Evolutionary conservation across 2,888 invertebrate species (phyloP), one percentile per base, ranked within the genome.

Genomic region (Euplexia lucipara): DNA sequence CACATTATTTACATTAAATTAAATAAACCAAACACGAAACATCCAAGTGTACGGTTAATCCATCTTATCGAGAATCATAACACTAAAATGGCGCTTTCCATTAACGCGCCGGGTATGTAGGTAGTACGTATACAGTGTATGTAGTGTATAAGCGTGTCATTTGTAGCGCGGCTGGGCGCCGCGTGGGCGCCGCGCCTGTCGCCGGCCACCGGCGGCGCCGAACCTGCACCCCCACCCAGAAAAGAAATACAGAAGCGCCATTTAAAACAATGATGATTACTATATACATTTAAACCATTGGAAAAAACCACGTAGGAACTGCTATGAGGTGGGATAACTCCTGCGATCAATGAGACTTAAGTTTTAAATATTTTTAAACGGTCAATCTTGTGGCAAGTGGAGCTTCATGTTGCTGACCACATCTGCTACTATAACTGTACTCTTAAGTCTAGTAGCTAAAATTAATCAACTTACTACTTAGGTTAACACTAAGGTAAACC

Each of bases 91-190:
- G 32, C 35, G 52, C 39, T 70, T 69, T 71, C 69, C 65, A 61
- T 78, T 69, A 77, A 66, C 44, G 57, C 42, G 42, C 30, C 48
- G 41, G 48, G 52, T 45, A 41, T 26, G 22, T 47, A 48, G 20
- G 41, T 70, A 52, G 30, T 56, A 49, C 73, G 18, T 66, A 49
- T 53, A 63, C 34, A 16, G 16, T 62, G 41, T 70, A 53, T 57
- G 34, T 65, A 47, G 20, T 71, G 56, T 61, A 60, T 69, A 71
- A 64, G 47, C 61, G 54, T 83, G 83, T 85, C 83, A 87, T 83
- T 84, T 80, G 83, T 83, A 79, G 77, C 80, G 70, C 78, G 75
- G 58, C 62, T 51, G 78, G 83, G 85, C 86, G 87, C 70, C 88
- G 78, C 60, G 79, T 76, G 82, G 88, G 83, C 86, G 88, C 81